phyloP scores from a whole-genome alignment of 2,797 vertebrate species.

The Phalanger gymnotis region DNA sequence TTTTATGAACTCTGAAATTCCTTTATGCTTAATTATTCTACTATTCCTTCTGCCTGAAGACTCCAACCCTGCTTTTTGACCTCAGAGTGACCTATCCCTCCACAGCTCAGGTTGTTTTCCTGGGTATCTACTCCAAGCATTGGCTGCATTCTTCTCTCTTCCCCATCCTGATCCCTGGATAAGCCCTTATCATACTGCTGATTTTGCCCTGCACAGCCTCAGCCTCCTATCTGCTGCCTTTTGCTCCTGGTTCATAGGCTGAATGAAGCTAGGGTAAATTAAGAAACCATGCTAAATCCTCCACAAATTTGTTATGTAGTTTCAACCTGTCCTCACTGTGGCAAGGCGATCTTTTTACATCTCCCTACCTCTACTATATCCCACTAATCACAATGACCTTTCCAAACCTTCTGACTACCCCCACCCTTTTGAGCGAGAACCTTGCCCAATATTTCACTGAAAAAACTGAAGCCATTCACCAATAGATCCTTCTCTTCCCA shows the following conservation, averaged over 20 bases:
- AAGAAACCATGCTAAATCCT: not conserved
- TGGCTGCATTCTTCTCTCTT: not conserved
- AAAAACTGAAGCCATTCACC: not conserved
- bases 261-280: not conserved
- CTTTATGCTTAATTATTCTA: not conserved
- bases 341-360: not conserved
- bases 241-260: not conserved
- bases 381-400: not conserved
- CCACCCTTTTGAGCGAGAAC: not conserved
- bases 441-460: not conserved
- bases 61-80: not conserved
- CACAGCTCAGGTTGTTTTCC: not conserved
- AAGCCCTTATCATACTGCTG: not conserved
- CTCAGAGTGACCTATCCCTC: not conserved
- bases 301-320: not conserved
- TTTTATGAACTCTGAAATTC: not conserved
- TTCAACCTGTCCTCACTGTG: not conserved
- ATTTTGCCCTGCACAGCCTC: not conserved
- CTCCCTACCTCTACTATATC: not conserved
- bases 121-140: not conserved
- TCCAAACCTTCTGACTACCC: not conserved
- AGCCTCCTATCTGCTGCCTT: not conserved
- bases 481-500: not conserved
- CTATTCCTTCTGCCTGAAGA: not conserved
- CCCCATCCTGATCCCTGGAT: not conserved